Conservation (phyloP, 2,113 vertebrate species). For the Corythaixoides concolor region DNA sequence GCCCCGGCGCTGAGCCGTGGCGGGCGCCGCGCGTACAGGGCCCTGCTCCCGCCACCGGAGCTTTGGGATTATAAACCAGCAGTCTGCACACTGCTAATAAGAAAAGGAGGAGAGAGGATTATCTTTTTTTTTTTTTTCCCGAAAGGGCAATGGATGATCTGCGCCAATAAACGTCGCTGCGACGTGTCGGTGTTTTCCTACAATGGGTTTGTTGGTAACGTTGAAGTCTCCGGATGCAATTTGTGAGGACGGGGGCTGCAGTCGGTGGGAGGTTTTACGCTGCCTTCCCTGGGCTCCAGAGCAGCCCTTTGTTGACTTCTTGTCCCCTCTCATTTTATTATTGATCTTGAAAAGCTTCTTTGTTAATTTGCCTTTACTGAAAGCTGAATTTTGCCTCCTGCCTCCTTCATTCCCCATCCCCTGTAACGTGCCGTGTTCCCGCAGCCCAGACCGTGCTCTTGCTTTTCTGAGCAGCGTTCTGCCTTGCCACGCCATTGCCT, state of each 20-base stretch:
- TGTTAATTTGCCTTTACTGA: background rate
- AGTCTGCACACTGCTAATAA: background rate
- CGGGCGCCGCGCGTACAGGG: fast-evolving
- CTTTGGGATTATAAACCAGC: background rate
- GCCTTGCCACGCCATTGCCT: background rate
- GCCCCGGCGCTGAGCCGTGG: background rate
- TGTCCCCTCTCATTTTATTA: background rate
- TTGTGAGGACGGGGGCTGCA: background rate
- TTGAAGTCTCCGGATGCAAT: background rate
- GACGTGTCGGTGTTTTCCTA: background rate
- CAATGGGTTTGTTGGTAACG: background rate
- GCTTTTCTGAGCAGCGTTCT: background rate
- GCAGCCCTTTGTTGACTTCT: background rate
- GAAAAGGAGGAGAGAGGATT: conserved; percentile 4
- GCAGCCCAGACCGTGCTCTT: fast-evolving
- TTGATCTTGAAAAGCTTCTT: background rate
- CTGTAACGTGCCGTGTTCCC: fast-evolving
- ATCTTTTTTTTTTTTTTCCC: background rate
- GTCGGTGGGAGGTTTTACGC: background rate
- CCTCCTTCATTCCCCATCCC: background rate
- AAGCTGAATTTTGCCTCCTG: background rate
- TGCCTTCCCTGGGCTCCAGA: background rate
- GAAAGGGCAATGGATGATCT: background rate
- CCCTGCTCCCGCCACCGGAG: background rate
- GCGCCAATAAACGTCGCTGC: background rate